A percentile compares a stretch with the other conserved stretches of the same genome.
Conservation (phyloP, 2,797 vertebrate genomes). For the Echiichthys vipera region DNA sequence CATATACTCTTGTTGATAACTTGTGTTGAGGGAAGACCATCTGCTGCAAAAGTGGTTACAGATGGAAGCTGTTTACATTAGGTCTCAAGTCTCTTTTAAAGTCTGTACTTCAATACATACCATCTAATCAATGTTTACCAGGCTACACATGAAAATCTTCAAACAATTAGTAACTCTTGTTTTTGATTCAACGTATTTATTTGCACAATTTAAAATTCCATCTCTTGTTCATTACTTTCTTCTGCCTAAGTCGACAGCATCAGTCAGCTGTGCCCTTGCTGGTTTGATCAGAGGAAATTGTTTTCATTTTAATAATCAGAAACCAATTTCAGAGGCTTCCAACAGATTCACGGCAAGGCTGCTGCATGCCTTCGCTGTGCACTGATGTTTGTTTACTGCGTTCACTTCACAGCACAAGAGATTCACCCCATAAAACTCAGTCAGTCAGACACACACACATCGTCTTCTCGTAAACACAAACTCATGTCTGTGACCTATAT, state of each 20-base stretch:
- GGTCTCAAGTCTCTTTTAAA: not conserved
- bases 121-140: conserved; percentile 17
- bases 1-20: not conserved
- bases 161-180: conserved; percentile 20
- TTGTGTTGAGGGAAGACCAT: not conserved
- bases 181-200: conserved; percentile 14
- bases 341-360: conserved; percentile 30
- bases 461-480: conserved; percentile 50
- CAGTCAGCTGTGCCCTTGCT: conserved; percentile 30
- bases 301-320: conserved; percentile 66
- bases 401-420: conserved; percentile 48
- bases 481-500: conserved; percentile 65
- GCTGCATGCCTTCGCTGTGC: conserved; percentile 36
- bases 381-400: conserved; percentile 71
- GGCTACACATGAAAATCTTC: not conserved
- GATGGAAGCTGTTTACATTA: not conserved
- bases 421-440: conserved; percentile 50
- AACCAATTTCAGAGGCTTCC: conserved; percentile 56
- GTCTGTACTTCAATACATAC: not conserved
- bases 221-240: conserved; percentile 31
- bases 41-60: not conserved
- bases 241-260: conserved; percentile 27
- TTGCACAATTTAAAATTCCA: conserved; percentile 26
- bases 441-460: conserved; percentile 42
- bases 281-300: conserved; percentile 59